A percentile compares a stretch with the other conserved stretches of the same genome.
Conservation (phyloP, 2,888 invertebrate species). For the Lepidocyrtoides sp. region DNA sequence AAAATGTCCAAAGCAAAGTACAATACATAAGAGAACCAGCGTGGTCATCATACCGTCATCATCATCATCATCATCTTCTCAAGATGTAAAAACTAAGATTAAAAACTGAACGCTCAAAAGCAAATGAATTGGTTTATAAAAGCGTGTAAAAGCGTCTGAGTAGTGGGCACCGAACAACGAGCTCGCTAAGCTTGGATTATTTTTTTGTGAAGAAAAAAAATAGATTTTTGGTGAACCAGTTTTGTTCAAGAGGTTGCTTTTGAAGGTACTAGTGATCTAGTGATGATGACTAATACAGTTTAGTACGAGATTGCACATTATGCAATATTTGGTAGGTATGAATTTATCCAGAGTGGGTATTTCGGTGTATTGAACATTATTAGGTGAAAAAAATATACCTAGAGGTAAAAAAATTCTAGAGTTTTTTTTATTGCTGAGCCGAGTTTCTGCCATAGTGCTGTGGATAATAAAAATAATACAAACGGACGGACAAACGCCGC, state of each 20-base stretch:
- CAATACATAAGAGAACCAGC: too few relatives aligned
- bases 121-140: too few relatives aligned
- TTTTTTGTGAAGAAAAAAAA: background rate
- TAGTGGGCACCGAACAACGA: background rate
- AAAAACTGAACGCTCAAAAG: too few relatives aligned
- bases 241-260: background rate
- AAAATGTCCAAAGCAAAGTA: background rate
- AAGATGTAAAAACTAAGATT: too few relatives aligned
- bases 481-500: background rate
- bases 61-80: background rate
- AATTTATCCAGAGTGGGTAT: background rate
- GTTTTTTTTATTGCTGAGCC: too few relatives aligned
- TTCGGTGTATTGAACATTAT: background rate
- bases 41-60: constrained; percentile 6
- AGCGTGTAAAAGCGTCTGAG: background rate
- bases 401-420: too few relatives aligned
- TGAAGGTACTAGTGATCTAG: constrained; percentile 19
- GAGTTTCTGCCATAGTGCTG: background rate
- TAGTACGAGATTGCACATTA: too few relatives aligned
- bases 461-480: background rate
- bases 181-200: background rate
- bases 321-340: background rate
- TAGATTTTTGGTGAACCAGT: constrained; percentile 47
- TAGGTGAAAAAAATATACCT: background rate
- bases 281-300: background rate